Evolutionary conservation across 2,888 invertebrate species (phyloP).

Genomic region (Oscheius sp.): DNA sequence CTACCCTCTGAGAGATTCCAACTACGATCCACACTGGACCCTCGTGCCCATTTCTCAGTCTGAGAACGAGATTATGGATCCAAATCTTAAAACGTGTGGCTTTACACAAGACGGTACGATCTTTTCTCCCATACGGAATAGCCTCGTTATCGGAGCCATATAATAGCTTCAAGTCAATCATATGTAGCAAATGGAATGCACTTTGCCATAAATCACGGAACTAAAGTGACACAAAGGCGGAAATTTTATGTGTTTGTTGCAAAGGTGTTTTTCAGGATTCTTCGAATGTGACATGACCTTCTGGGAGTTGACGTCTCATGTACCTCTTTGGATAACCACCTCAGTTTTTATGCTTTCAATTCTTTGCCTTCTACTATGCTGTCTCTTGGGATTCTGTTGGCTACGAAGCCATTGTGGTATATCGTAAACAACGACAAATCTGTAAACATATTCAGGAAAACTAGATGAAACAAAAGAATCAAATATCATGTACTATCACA

Average conservation of each 20-base stretch:
- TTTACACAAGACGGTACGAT: constrained; percentile 55
- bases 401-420: constrained; percentile 47
- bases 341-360: constrained; percentile 43
- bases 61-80: constrained; percentile 63
- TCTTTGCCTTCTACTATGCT: constrained; percentile 40
- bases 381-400: constrained; percentile 42
- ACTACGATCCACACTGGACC: constrained; percentile 58
- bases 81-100: constrained; percentile 58
- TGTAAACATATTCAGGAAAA: constrained; percentile 11
- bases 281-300: constrained; percentile 62
- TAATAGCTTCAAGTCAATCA: constrained; percentile 24
- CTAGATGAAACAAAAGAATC: constrained; percentile 42
- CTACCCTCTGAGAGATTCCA: constrained; percentile 57
- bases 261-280: constrained; percentile 32
- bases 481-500: constrained; percentile 53
- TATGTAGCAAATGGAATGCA: constrained; percentile 23
- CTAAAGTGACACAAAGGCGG: not conserved
- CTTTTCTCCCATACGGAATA: constrained; percentile 6
- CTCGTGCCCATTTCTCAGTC: constrained; percentile 58
- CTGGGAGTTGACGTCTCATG: constrained; percentile 46
- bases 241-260: constrained; percentile 10
- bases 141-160: constrained; percentile 10
- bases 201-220: constrained; percentile 2
- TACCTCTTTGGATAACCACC: constrained; percentile 46
- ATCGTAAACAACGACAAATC: constrained; percentile 9